Base-by-base conservation (phyloP, 2,797 vertebrate genomes). In the Rachycentron canadum region DNA sequence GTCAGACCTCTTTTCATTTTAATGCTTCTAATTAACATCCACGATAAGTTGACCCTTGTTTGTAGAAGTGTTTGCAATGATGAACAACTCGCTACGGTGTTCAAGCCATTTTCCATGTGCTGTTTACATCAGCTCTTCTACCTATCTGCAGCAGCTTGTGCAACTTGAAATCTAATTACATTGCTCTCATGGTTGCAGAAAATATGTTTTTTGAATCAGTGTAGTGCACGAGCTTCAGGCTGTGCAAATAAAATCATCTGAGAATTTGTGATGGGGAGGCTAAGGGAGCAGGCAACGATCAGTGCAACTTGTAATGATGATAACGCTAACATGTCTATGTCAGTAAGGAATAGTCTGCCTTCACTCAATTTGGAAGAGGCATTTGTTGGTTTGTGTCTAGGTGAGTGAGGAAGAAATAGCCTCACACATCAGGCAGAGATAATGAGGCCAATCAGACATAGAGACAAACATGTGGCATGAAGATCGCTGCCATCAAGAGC, bases 401-500 rank as follows among this genome's bases (percentile, higher is more conserved):
- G 57, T 70, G 59, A 70, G 76, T 47, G 78, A 76, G 79, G 69
- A 74, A 60, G 71, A 82, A 79, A 81, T 56, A 76, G 72, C 53
- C 75, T 82, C 79, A 74, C 65, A 75, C 57, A 83, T 67, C 67
- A 76, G 64, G 66, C 65, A 52, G 60, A 75, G 81, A 81, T 87
- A 91, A 92, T 88, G 81, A 91, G 84, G 61, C 69, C 3, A 58
- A 84, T 91, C 79, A 76, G 47, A 47, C 79, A 50, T 19, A 26
- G 55, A 85, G 58, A 53, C 73, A 78, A 86, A 87, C 61, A 75
- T 68, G 71, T 66, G 58, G 59, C 56, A 45, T 1, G 9, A 67
- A 79, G 50, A 90, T 78, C 40, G 28, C 25, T 30, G 47, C 59
- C 47, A 76, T 85, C 64, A 41, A 58, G 79, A 68, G 50, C 28